Percentiles rank a stretch among this genome's conserved stretches.
Evolutionary conservation across 2,797 vertebrate species (phyloP).

Genomic region (Diplodus puntazzo): DNA sequence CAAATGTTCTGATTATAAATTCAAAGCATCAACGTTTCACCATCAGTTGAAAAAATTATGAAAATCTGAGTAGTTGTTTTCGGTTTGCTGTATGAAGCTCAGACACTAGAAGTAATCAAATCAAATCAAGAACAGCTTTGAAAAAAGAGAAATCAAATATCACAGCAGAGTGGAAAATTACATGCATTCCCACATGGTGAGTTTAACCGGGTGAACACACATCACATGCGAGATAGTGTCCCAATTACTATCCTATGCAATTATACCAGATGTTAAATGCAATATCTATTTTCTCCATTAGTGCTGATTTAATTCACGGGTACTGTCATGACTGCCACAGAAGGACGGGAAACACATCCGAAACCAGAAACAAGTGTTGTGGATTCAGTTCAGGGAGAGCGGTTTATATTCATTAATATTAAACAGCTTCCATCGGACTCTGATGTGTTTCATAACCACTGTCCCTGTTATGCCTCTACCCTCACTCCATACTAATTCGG

Average conservation of each 20-base stretch:
- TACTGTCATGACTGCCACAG: constrained; percentile 11
- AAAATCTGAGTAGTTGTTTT: not conserved
- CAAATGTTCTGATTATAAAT: not conserved
- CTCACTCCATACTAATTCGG: constrained; percentile 58
- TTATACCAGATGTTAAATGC: constrained; percentile 47
- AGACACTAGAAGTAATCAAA: not conserved
- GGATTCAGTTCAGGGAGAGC: constrained; percentile 44
- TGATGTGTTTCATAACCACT: constrained; percentile 47
- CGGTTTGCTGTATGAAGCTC: not conserved
- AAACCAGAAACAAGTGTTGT: constrained; percentile 36
- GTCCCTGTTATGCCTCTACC: constrained; percentile 34
- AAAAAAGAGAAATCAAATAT: constrained; percentile 9
- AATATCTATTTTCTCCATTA: constrained; percentile 17
- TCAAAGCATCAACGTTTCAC: not conserved
- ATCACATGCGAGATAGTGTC: constrained; percentile 9
- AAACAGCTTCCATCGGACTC: constrained; percentile 57
- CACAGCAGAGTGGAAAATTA: constrained; percentile 5
- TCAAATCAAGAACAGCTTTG: not conserved
- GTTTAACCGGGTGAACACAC: constrained; percentile 10
- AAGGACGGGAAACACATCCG: constrained; percentile 5
- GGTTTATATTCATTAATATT: constrained; percentile 69
- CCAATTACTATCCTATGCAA: constrained; percentile 51
- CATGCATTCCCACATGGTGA: not conserved
- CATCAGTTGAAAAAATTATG: not conserved
- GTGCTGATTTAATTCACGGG: constrained; percentile 37